Conservation (phyloP, 1,140 invertebrate species). For the Diachasmimorpha longicaudata region DNA sequence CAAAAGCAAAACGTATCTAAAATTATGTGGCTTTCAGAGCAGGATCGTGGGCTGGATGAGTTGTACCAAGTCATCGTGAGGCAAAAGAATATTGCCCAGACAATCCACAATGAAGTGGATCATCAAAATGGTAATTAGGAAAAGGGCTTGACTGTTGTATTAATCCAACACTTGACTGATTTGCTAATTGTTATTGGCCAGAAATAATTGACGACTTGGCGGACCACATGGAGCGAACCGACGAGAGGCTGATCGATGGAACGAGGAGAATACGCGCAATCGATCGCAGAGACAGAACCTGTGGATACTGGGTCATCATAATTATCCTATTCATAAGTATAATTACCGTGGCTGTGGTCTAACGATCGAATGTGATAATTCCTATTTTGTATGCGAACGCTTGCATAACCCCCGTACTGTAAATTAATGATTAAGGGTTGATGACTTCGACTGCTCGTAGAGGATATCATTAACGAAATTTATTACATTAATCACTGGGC, state of each 20-base stretch:
- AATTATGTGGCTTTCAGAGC: slow-evolving; percentile 62
- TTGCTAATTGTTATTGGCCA: slow-evolving; percentile 55
- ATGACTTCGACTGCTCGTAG: background rate
- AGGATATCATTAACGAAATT: background rate
- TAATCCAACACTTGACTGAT: no score
- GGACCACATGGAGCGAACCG: slow-evolving; percentile 75
- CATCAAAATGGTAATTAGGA: slow-evolving; percentile 73
- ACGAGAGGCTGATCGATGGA: slow-evolving; percentile 70
- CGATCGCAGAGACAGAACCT: slow-evolving; percentile 73
- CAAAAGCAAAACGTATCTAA: background rate
- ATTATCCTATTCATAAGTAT: slow-evolving; percentile 67
- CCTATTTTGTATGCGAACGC: slow-evolving; percentile 9
- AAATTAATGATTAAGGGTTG: background rate
- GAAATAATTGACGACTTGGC: slow-evolving; percentile 82
- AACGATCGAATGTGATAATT: slow-evolving; percentile 2
- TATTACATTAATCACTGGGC: background rate
- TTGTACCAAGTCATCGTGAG: slow-evolving; percentile 77
- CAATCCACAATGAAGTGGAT: slow-evolving; percentile 79
- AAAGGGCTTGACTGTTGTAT: no score
- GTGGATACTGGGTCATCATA: slow-evolving; percentile 75
- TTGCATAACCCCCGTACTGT: slow-evolving; percentile 19
- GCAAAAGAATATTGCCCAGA: slow-evolving; percentile 78
- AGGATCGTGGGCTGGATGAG: slow-evolving; percentile 79
- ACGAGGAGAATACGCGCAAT: slow-evolving; percentile 73
- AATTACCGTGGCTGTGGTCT: slow-evolving; percentile 36